Conservation (phyloP, 1,140 invertebrate genomes). For the Papilio xuthus region DNA sequence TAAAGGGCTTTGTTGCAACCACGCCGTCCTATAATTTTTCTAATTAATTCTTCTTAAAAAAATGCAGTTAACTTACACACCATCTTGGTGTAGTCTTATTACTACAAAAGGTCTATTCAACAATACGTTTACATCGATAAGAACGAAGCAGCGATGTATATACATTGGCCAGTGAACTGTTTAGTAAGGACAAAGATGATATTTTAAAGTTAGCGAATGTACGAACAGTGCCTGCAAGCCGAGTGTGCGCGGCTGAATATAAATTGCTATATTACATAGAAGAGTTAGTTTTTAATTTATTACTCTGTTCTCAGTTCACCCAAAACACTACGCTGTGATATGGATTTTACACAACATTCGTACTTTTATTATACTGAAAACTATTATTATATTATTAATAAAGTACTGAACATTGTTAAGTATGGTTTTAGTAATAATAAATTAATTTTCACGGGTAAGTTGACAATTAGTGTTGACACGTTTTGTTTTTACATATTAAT, state of each 20-base stretch:
- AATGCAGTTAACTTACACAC: too few relatives aligned
- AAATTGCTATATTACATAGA: constrained; percentile 62
- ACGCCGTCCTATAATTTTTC: too few relatives aligned
- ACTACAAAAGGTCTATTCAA: not conserved
- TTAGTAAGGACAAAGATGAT: constrained; percentile 13
- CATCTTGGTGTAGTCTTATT: not conserved
- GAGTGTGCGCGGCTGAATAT: constrained; percentile 54
- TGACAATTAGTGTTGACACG: not conserved
- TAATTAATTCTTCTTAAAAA: too few relatives aligned
- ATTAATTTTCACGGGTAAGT: not conserved
- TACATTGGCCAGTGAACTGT: not conserved
- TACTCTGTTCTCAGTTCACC: constrained; percentile 38
- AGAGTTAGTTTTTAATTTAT: constrained; percentile 60
- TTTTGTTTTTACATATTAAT: not conserved
- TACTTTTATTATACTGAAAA: not conserved
- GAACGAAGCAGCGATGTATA: not conserved
- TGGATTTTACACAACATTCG: constrained; percentile 4
- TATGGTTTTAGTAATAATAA: not conserved
- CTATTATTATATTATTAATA: too few relatives aligned
- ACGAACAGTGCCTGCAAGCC: constrained; percentile 48
- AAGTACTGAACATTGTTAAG: not conserved
- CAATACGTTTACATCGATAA: not conserved
- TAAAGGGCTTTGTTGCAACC: too few relatives aligned
- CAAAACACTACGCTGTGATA: not conserved
- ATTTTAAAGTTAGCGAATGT: constrained; percentile 42